phyloP scores from a whole-genome alignment of 2,797 vertebrate genomes.

The Neomorphus geoffroyi region DNA sequence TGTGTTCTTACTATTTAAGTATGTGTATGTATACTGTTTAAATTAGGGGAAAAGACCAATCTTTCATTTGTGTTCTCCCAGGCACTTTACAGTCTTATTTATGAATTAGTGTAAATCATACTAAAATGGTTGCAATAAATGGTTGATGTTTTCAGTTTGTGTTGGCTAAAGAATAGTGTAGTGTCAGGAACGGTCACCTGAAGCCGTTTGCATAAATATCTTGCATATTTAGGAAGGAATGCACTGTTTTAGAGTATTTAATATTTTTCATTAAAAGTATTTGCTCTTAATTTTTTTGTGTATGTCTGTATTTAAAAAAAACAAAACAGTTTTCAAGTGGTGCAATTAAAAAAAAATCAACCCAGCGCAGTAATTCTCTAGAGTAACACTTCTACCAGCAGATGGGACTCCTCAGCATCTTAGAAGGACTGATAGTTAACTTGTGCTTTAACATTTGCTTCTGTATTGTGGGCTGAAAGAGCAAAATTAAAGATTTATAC shows the following conservation, averaged over 20 bases:
- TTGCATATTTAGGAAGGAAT: background rate
- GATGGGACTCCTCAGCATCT: conserved; percentile 18
- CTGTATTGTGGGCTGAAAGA: background rate
- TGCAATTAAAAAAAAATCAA: background rate
- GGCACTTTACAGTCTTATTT: background rate
- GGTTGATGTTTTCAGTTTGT: background rate
- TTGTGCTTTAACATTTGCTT: background rate
- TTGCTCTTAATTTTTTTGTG: background rate
- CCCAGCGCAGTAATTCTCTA: background rate
- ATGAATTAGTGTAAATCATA: background rate
- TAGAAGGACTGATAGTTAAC: background rate
- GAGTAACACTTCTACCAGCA: background rate
- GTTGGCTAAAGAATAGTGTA: background rate
- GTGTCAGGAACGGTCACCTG: background rate
- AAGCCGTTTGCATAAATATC: background rate
- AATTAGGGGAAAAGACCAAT: background rate
- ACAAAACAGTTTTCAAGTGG: background rate
- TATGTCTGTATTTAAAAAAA: background rate
- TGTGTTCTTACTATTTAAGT: background rate
- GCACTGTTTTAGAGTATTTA: background rate
- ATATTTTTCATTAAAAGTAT: background rate
- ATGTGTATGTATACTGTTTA: background rate
- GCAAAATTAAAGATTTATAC: background rate
- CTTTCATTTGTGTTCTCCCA: background rate
- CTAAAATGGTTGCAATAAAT: background rate